Evolutionary conservation across 30 jellyfish, hydroid and myxozoan genomes (phyloP).

Genomic region (Sanderia malayensis): DNA sequence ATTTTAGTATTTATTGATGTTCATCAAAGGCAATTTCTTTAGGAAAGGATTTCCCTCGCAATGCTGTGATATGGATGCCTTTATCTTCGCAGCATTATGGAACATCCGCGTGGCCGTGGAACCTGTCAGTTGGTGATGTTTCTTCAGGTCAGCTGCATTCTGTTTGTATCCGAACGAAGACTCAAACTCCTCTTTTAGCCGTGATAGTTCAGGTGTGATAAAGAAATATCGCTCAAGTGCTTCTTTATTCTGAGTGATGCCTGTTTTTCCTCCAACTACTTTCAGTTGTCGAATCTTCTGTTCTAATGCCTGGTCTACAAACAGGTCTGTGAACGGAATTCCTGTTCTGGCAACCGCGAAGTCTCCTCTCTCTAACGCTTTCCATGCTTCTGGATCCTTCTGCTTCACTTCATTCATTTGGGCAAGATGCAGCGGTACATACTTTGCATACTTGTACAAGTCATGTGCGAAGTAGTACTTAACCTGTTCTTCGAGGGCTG

Average conservation of each 20-base stretch:
- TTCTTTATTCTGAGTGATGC: background rate
- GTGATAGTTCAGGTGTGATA: background rate
- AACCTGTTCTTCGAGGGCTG: conserved; percentile 42
- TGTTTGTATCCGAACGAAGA: background rate
- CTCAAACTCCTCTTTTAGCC: background rate
- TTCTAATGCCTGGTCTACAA: background rate
- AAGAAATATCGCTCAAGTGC: background rate
- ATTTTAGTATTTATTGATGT: too few species aligned
- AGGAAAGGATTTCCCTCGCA: background rate
- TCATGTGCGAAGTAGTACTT: conserved; percentile 39
- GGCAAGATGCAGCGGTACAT: conserved; percentile 33
- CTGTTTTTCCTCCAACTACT: background rate
- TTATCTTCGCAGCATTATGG: background rate
- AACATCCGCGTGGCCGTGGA: background rate
- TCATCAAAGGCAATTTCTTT: background rate
- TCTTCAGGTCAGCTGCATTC: background rate
- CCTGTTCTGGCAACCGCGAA: conserved; percentile 20
- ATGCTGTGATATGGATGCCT: background rate
- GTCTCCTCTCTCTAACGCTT: conserved; percentile 1
- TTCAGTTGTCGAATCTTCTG: background rate
- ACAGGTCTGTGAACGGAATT: conserved; percentile 28
- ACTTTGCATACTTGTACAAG: conserved; percentile 27
- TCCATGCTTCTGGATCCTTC: conserved; percentile 23
- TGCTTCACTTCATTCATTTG: conserved; percentile 14
- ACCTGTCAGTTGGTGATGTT: background rate